Conservation (phyloP, 2,113 vertebrate genomes). For the Campylomormyrus numenius region DNA sequence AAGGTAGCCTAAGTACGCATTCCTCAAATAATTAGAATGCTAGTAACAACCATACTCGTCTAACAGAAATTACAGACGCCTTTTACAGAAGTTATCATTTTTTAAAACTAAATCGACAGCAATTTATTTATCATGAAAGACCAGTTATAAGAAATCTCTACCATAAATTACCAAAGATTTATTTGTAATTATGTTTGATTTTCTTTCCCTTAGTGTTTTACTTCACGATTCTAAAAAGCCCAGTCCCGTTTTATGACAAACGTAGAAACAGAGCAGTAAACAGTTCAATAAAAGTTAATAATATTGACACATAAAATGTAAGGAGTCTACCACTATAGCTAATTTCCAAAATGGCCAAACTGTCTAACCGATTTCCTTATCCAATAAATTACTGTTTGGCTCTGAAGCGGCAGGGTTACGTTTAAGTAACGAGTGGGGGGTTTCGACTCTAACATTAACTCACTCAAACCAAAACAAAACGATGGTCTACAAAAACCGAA, state of each 20-base stretch:
- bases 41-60: neutral
- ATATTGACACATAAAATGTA: slow-evolving; percentile 37
- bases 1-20: neutral
- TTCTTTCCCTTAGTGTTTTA: neutral
- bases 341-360: slow-evolving; percentile 38
- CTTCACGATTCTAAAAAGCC: neutral
- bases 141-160: slow-evolving; percentile 1
- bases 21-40: neutral
- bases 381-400: slow-evolving; percentile 40
- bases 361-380: slow-evolving; percentile 38
- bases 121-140: neutral
- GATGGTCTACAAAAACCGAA: neutral
- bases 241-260: slow-evolving; percentile 5
- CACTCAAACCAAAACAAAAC: neutral
- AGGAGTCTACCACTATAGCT: slow-evolving; percentile 26
- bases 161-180: neutral
- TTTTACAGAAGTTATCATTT: neutral
- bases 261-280: slow-evolving; percentile 35
- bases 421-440: neutral
- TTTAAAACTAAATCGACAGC: neutral
- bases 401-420: slow-evolving; percentile 17
- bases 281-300: slow-evolving; percentile 43
- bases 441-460: neutral
- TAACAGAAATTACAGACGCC: neutral
- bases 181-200: slow-evolving; percentile 1